Evolutionary conservation across 1,140 invertebrate genomes (phyloP).

Genomic region (Drosophila pectinifera): DNA sequence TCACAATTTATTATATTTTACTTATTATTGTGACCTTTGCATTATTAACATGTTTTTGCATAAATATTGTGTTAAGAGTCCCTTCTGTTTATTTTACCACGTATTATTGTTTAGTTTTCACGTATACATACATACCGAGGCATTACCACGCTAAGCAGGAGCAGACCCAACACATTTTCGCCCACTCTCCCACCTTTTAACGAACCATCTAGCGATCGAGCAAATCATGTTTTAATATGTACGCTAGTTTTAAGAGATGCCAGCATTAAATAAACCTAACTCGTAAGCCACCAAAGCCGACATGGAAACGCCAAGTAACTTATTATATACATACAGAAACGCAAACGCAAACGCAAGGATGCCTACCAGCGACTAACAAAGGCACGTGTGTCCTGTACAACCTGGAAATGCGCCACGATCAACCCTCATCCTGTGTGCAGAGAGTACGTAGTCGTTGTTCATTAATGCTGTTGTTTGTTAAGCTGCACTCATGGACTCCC

Average conservation of each 20-base stretch:
- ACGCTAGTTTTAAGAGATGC: slow-evolving; percentile 48
- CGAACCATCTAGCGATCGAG: slow-evolving; percentile 13
- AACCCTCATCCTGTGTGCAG: slow-evolving; percentile 32
- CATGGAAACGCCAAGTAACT: slow-evolving; percentile 30
- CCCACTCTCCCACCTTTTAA: not conserved
- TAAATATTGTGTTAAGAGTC: slow-evolving; percentile 34
- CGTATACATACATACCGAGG: slow-evolving; percentile 8
- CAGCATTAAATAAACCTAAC: slow-evolving; percentile 55
- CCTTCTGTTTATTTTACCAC: slow-evolving; percentile 26
- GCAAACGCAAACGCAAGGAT: slow-evolving; percentile 23
- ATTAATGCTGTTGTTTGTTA: slow-evolving; percentile 53
- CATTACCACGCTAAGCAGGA: slow-evolving; percentile 17
- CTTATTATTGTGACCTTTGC: slow-evolving; percentile 47
- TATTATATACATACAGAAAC: slow-evolving; percentile 30
- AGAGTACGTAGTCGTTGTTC: slow-evolving; percentile 35
- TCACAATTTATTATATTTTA: slow-evolving; percentile 14
- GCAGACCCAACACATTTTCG: not conserved
- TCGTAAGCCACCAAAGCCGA: slow-evolving; percentile 37
- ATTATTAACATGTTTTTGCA: slow-evolving; percentile 44
- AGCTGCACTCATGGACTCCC: slow-evolving; percentile 32
- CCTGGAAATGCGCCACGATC: slow-evolving; percentile 47
- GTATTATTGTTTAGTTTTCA: slow-evolving; percentile 41
- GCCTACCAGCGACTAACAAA: slow-evolving; percentile 38
- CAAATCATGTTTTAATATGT: slow-evolving; percentile 36
- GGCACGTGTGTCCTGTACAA: slow-evolving; percentile 61